Conservation (phyloP, 2,888 invertebrate species). For the Caradrina kadenii region DNA sequence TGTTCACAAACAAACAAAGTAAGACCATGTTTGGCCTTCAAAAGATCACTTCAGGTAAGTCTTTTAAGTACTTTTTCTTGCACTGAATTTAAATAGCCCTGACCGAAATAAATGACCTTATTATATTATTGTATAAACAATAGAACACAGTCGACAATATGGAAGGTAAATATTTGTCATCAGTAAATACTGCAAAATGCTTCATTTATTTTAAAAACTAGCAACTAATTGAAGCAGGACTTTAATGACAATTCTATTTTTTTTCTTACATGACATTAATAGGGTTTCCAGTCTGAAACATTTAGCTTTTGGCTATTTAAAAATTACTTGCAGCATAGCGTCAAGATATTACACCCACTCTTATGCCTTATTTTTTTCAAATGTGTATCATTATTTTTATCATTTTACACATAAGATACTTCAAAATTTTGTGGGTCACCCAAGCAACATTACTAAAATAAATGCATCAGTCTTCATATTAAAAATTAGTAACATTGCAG, state of each 20-base stretch:
- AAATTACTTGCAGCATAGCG: conserved; percentile 10
- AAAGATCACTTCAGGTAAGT: conserved; percentile 57
- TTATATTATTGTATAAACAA: conserved; percentile 47
- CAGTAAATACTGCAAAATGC: conserved; percentile 52
- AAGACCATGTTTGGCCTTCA: conserved; percentile 39
- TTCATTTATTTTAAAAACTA: conserved; percentile 34
- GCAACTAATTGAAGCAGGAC: conserved; percentile 20
- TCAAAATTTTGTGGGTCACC: conserved; percentile 18
- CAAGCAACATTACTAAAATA: conserved; percentile 66
- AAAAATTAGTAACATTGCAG: conserved; percentile 61
- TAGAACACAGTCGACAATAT: conserved; percentile 39
- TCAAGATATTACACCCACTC: conserved; percentile 25
- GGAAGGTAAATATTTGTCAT: conserved; percentile 46
- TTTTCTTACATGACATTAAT: not conserved
- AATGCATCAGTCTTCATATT: conserved; percentile 84
- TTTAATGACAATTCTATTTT: not conserved
- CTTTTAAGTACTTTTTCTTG: conserved; percentile 59
- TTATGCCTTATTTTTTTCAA: conserved; percentile 55
- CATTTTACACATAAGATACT: conserved; percentile 22
- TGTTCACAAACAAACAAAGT: conserved; percentile 41
- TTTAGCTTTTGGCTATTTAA: not conserved
- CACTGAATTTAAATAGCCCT: conserved; percentile 58
- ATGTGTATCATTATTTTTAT: conserved; percentile 14
- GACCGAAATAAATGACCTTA: conserved; percentile 65
- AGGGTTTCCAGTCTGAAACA: conserved; percentile 10